Evolutionary conservation across 1,140 invertebrate genomes (phyloP).

Genomic region (Galendromus occidentalis): DNA sequence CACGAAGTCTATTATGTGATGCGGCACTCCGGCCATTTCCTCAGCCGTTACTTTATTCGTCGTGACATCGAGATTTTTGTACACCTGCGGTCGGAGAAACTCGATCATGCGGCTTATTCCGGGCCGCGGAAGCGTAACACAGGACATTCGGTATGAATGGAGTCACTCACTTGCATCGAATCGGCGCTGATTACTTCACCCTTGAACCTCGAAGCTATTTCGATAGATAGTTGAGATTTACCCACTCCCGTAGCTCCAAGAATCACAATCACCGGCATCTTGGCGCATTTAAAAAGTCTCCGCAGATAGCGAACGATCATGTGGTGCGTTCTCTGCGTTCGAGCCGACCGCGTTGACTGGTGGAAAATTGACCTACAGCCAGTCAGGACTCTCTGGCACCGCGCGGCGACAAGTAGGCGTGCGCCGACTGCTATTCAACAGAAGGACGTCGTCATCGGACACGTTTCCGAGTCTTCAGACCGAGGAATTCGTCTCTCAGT

Average conservation of each 20-base stretch:
- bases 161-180: conserved; percentile 83
- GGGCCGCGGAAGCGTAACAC: not conserved
- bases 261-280: conserved; percentile 48
- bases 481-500: not conserved
- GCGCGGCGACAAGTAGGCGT: not conserved
- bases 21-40: conserved; percentile 49
- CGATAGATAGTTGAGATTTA: conserved; percentile 84
- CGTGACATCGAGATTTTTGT: conserved; percentile 76
- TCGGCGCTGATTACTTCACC: conserved; percentile 97
- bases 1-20: conserved; percentile 75
- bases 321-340: not conserved
- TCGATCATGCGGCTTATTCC: not conserved
- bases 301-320: not conserved
- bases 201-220: conserved; percentile 61
- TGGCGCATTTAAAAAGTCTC: not conserved
- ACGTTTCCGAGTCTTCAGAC: not conserved
- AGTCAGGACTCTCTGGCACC: too few relatives aligned
- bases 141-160: not conserved
- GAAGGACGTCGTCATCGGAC: not conserved
- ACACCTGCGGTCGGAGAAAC: too few relatives aligned
- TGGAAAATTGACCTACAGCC: too few relatives aligned
- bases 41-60: conserved; percentile 81
- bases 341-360: too few relatives aligned
- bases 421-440: not conserved
- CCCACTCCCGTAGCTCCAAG: conserved; percentile 85